Conservation (phyloP, 2,888 invertebrate genomes). For the Lamproptera curius region DNA sequence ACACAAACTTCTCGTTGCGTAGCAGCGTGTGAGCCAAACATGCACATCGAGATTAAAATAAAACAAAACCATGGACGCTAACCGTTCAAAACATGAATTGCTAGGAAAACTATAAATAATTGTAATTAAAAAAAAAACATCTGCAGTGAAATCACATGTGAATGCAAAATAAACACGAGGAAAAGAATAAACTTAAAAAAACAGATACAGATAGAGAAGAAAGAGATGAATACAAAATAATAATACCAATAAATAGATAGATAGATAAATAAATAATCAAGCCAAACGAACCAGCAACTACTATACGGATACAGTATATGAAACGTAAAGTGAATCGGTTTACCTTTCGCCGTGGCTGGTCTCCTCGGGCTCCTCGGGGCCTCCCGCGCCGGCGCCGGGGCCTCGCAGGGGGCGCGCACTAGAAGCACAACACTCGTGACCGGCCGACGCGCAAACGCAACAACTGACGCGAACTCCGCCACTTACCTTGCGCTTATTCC, state of each 20-base stretch:
- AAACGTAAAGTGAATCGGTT: constrained; percentile 47
- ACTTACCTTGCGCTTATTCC: constrained; percentile 64
- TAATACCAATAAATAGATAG: not conserved
- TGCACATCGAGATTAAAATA: constrained; percentile 36
- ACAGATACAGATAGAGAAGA: not conserved
- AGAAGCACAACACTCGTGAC: constrained; percentile 17
- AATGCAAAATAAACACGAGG: constrained; percentile 63
- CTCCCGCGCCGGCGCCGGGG: not conserved
- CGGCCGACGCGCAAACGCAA: constrained; percentile 27
- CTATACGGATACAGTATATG: constrained; percentile 31
- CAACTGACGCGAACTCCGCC: constrained; percentile 34
- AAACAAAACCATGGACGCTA: constrained; percentile 16
- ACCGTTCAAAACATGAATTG: constrained; percentile 59
- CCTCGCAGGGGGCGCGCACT: constrained; percentile 10
- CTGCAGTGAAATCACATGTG: constrained; percentile 79
- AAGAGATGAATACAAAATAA: constrained; percentile 1
- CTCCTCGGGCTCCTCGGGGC: constrained; percentile 23
- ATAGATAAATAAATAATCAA: constrained; percentile 73
- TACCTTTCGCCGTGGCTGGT: constrained; percentile 46
- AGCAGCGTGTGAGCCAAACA: constrained; percentile 32
- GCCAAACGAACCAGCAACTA: constrained; percentile 65
- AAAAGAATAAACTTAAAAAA: constrained; percentile 44
- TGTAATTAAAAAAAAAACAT: constrained; percentile 36
- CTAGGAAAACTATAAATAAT: constrained; percentile 45
- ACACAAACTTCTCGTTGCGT: constrained; percentile 1